Conservation (phyloP, 2,888 invertebrate species). For the Lithophane semibrunnea region DNA sequence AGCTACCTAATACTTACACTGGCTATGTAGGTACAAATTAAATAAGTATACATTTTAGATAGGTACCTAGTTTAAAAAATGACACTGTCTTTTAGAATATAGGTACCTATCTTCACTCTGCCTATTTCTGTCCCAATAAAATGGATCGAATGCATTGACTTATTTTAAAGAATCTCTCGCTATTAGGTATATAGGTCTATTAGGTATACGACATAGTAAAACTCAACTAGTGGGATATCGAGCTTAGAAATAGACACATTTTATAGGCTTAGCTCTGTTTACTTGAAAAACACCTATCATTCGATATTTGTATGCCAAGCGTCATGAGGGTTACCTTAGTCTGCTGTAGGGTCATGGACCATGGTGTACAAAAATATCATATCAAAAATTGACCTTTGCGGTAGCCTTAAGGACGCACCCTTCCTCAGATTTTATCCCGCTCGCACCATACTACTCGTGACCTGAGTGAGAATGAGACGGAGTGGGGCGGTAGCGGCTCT, state of each 20-base stretch:
- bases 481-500: too few relatives aligned
- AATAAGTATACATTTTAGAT: neutral
- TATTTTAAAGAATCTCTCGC: neutral
- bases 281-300: neutral
- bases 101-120: neutral
- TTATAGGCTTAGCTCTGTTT: neutral
- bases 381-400: neutral
- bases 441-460: too few relatives aligned
- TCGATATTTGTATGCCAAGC: neutral
- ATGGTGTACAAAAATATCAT: neutral
- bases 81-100: too few relatives aligned
- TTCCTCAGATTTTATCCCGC: too few relatives aligned
- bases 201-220: neutral
- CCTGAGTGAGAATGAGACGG: too few relatives aligned
- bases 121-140: neutral
- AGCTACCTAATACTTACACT: slow-evolving; percentile 16
- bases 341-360: neutral
- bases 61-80: neutral
- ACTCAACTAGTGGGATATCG: neutral
- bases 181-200: neutral
- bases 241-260: neutral
- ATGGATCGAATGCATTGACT: neutral
- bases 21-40: slow-evolving; percentile 16
- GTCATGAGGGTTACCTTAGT: neutral
- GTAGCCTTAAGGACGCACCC: too few relatives aligned